Percentiles rank a stretch among this genome's conserved stretches.
phyloP scores from a whole-genome alignment of 64 coral and sea anemone genomes.

The Platygyra sinensis region DNA sequence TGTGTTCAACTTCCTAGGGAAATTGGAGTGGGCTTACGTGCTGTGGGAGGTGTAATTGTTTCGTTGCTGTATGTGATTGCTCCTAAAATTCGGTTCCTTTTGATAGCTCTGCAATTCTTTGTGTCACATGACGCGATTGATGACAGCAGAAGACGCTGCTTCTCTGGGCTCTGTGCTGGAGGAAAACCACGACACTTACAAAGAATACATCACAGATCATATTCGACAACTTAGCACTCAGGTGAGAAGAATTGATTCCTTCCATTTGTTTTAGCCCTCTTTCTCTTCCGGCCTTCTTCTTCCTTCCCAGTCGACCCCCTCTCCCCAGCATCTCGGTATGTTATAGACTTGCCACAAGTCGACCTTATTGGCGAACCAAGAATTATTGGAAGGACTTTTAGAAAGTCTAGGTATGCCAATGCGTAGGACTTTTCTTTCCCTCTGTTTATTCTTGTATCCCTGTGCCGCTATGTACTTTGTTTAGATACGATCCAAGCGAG shows the following conservation, averaged over 20 bases:
- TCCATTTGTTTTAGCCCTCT: background rate
- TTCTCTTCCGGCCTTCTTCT: background rate
- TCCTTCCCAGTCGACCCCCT: background rate
- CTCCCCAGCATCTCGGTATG: too few species aligned
- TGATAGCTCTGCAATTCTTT: slow-evolving; percentile 24
- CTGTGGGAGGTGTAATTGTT: background rate
- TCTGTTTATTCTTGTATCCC: too few species aligned
- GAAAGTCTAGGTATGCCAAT: too few species aligned
- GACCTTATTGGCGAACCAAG: too few species aligned
- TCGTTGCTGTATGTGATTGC: background rate
- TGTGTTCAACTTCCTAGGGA: too few species aligned
- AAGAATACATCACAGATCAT: slow-evolving; percentile 2
- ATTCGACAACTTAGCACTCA: background rate
- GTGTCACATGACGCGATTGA: slow-evolving; percentile 20
- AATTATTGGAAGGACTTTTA: too few species aligned
- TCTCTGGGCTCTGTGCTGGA: background rate
- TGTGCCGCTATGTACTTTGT: too few species aligned
- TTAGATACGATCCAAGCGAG: too few species aligned
- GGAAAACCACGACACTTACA: slow-evolving; percentile 14
- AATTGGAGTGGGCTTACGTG: background rate
- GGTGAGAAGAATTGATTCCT: background rate
- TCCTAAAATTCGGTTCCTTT: background rate
- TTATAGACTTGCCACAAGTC: too few species aligned
- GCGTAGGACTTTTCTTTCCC: too few species aligned
- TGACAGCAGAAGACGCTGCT: slow-evolving; percentile 9